A percentile compares a stretch with the other conserved stretches of the same genome.
Conservation (phyloP, 37 sponge, comb jelly and placozoan genomes). For the Cladorhizidae sp. region DNA sequence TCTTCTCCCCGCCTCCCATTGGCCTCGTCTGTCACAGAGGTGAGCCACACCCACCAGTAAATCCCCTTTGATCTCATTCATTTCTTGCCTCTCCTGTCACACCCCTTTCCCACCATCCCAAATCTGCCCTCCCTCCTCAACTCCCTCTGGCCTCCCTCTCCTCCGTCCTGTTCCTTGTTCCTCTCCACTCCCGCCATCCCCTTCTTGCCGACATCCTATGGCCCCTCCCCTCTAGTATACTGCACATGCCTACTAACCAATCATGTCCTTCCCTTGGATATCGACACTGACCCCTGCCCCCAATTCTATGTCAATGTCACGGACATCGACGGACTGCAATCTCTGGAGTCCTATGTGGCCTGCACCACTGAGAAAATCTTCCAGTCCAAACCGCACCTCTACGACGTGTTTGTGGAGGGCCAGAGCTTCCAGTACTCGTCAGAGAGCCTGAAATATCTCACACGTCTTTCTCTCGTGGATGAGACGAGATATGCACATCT, state of each 20-base stretch:
- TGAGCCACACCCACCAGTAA: conserved; percentile 17
- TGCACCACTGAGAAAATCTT: conserved; percentile 94
- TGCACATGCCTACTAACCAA: conserved; percentile 73
- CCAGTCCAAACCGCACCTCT: conserved; percentile 69
- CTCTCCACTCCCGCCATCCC: background rate
- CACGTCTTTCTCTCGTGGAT: conserved; percentile 49
- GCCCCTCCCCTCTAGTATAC: conserved; percentile 55
- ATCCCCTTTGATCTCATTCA: background rate
- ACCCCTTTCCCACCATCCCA: background rate
- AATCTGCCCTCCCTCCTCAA: background rate
- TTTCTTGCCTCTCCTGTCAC: too few relatives aligned
- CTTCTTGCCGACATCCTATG: background rate
- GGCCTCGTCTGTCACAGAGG: conserved; percentile 80
- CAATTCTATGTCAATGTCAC: conserved; percentile 91
- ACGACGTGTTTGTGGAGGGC: conserved; percentile 81
- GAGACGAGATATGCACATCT: conserved; percentile 54
- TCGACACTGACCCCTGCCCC: conserved; percentile 67
- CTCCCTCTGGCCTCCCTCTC: background rate
- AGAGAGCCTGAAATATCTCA: conserved; percentile 42
- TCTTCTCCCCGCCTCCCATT: conserved; percentile 93
- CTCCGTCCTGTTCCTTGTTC: background rate
- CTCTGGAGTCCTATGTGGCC: conserved; percentile 69
- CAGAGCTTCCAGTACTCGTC: conserved; percentile 27
- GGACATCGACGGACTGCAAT: conserved; percentile 69
- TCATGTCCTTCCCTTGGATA: conserved; percentile 35